Percentiles rank a stretch among this genome's conserved stretches.
These are phyloP conservation scores for Agriopis aurantiaria DNA, from an alignment of 2,888 invertebrate species.

Conservation along the genomic window DNA sequence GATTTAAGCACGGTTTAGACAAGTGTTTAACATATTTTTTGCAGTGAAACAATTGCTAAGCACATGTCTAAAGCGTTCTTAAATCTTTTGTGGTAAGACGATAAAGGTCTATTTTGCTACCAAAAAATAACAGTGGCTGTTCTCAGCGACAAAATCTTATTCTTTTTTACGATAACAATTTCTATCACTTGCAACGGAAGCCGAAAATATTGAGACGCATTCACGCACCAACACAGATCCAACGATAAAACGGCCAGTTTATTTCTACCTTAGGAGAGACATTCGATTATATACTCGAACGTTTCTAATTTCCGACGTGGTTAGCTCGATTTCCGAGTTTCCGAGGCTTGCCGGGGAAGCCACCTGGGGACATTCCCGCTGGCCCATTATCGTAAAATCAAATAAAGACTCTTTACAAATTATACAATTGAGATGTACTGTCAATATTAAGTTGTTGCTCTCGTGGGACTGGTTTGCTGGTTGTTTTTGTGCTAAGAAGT, in stretches of 20 bases:
- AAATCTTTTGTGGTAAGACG: too few species aligned
- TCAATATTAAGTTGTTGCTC: constrained; percentile 49
- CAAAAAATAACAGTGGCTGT: too few species aligned
- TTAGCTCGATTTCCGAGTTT: constrained; percentile 85
- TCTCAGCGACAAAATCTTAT: not conserved
- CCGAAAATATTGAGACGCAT: constrained; percentile 52
- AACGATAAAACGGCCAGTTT: constrained; percentile 65
- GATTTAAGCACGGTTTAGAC: too few species aligned
- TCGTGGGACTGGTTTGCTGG: constrained; percentile 15
- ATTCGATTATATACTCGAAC: constrained; percentile 84
- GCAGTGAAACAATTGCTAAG: too few species aligned
- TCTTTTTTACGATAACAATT: not conserved
- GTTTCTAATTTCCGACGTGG: constrained; percentile 86
- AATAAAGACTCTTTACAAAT: constrained; percentile 75
- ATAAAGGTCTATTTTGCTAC: too few species aligned
- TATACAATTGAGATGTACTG: constrained; percentile 70
- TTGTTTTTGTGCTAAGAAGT: constrained; percentile 11
- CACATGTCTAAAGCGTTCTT: too few species aligned
- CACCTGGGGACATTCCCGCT: constrained; percentile 75
- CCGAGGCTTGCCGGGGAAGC: constrained; percentile 58
- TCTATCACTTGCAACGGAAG: constrained; percentile 13
- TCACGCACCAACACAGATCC: constrained; percentile 54
- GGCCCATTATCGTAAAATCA: constrained; percentile 78
- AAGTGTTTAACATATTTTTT: too few species aligned
- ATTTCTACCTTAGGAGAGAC: constrained; percentile 73